Evolutionary conservation across 37 sponge, comb jelly and placozoan species (phyloP), one percentile per base, ranked within the genome.

Genomic region (Corticium candelabrum): DNA sequence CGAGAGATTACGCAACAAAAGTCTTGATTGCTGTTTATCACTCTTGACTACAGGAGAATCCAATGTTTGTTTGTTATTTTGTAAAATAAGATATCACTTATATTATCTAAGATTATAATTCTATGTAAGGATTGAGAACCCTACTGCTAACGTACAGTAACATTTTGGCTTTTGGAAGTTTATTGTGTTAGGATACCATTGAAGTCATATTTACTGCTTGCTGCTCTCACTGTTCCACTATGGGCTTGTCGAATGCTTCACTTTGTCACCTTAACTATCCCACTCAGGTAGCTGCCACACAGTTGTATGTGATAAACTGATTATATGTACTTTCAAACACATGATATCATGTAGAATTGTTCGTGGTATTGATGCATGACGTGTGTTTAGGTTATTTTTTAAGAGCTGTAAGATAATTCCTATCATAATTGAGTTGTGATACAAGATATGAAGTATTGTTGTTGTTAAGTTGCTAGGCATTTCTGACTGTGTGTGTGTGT

Each of bases 381-480:
- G 30, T 5, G 30, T 30, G 74, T 43, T 41, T 74, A 87, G 88
- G 93, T 92, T 3, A 88, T 92, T 3, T 92, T n/a, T 92, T 67
- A 92, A 92, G 78, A 80, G 86, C 68, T 92, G 93, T 40, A 92
- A 92, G 85, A 76, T 92, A 69, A 92, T 92, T 27, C 93, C 93
- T 29, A 87, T 92, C 11, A 92, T 92, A 89, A 74, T 92, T n/a
- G 89, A 34, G 76, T 92, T 11, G 38, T 92, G 11, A 88, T 92
- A 38, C 84, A 85, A 88, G 89, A 89, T 88, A 62, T 38, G 69
- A 32, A 56, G 74, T 35, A 76, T 74, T 3, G 7, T 21, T 30
- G 3, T 35, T 35, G 31, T 33, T 30, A 30, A 37, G 31, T 1
- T 74, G 3, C 36, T 74, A 1, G 29, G 34, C 34, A 74, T 35